phyloP scores from a whole-genome alignment of 2,888 invertebrate species.

The Lasioglossum oenotherae region DNA sequence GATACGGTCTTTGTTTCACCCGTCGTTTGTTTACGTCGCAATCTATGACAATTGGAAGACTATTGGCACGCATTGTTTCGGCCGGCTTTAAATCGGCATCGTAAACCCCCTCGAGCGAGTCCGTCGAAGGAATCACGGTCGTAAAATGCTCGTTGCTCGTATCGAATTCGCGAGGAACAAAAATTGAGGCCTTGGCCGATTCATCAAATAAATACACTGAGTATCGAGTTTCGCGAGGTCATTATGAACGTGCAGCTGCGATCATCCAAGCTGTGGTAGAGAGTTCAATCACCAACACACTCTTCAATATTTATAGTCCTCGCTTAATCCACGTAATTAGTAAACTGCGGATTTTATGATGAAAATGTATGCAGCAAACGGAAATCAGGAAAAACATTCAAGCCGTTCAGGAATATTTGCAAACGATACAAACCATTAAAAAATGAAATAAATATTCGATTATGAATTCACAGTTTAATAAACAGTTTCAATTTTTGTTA shows the following conservation, averaged over 20 bases:
- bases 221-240: not conserved
- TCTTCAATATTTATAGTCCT: not conserved
- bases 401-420: too few species aligned
- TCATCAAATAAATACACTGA: not conserved
- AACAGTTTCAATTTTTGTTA: too few species aligned
- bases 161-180: conserved; percentile 7
- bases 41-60: not conserved
- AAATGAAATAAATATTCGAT: too few species aligned
- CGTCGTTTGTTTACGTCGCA: not conserved
- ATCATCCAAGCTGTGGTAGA: not conserved
- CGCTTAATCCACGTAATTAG: too few species aligned
- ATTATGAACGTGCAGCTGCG: not conserved
- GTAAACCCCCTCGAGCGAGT: conserved; percentile 42
- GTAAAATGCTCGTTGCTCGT: conserved; percentile 1
- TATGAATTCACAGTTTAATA: too few species aligned
- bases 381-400: too few species aligned
- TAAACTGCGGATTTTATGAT: too few species aligned
- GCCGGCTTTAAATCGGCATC: conserved; percentile 33
- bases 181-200: not conserved
- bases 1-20: not conserved
- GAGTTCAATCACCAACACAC: not conserved
- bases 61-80: not conserved
- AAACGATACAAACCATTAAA: too few species aligned
- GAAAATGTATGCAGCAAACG: too few species aligned
- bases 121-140: conserved; percentile 12